Evolutionary conservation across 2,113 vertebrate genomes (phyloP).

Genomic region (Hippocampus guttulatus): DNA sequence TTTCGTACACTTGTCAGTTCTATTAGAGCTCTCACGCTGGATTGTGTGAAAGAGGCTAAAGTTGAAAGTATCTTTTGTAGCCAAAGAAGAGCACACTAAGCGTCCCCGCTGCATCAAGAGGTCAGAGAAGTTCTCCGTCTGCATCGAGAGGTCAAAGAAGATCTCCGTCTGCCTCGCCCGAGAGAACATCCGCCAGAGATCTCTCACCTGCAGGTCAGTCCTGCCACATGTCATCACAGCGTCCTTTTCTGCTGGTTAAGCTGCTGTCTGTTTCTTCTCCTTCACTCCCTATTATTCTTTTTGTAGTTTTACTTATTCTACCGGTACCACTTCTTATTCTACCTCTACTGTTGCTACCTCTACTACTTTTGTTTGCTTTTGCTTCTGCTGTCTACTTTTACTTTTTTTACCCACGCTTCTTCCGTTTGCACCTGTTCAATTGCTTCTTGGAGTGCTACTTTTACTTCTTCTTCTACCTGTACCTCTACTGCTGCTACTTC

Average conservation of each 20-base stretch:
- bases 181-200: slow-evolving; percentile 35
- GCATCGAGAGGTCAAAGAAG: slow-evolving; percentile 34
- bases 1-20: too few species aligned
- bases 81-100: slow-evolving; percentile 54
- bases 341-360: neutral
- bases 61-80: slow-evolving; percentile 38
- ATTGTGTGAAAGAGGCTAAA: neutral
- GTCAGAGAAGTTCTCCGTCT: slow-evolving; percentile 38
- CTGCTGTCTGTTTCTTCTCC: neutral
- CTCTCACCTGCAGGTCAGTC: slow-evolving; percentile 58
- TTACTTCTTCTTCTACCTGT: too few species aligned
- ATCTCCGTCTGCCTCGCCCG: slow-evolving; percentile 53
- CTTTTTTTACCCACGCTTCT: neutral
- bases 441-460: too few species aligned
- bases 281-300: neutral
- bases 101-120: slow-evolving; percentile 34
- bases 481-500: neutral
- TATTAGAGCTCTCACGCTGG: neutral
- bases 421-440: neutral
- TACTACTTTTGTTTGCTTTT: neutral
- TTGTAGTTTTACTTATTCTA: neutral
- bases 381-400: neutral
- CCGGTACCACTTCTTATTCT: neutral
- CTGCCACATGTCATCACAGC: neutral
- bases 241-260: neutral